Evolutionary conservation across 2,888 invertebrate species (phyloP).

Genomic region (Nysson spinosus): DNA sequence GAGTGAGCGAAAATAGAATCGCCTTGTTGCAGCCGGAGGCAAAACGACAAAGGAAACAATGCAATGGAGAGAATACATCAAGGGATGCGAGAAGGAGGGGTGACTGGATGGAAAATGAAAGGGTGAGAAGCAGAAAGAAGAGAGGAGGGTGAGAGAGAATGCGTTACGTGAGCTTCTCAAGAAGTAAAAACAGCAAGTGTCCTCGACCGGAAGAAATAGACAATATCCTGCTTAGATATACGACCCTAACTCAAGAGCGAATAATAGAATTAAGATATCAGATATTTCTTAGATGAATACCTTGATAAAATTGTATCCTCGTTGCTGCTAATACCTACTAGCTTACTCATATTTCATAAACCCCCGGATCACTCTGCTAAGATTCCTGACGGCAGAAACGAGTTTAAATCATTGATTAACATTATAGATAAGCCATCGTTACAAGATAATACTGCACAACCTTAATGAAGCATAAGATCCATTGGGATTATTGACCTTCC

Average conservation of each 20-base stretch:
- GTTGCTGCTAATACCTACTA: constrained; percentile 34
- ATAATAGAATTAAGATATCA: constrained; percentile 49
- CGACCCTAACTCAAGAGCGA: constrained; percentile 35
- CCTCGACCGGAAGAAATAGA: constrained; percentile 39
- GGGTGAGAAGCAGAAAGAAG: neutral
- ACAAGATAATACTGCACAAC: constrained; percentile 24
- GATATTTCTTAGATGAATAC: constrained; percentile 47
- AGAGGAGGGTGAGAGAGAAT: constrained; percentile 16
- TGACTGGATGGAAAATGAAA: constrained; percentile 2
- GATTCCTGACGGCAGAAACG: constrained; percentile 26
- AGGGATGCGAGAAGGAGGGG: constrained; percentile 2
- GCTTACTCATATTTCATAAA: constrained; percentile 31
- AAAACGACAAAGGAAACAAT: constrained; percentile 2
- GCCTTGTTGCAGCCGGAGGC: neutral
- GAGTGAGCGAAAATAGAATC: too few relatives aligned
- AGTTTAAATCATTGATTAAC: constrained; percentile 36
- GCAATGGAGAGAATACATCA: constrained; percentile 8
- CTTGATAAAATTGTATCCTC: constrained; percentile 47
- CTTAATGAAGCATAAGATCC: constrained; percentile 19
- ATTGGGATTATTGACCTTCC: constrained; percentile 7
- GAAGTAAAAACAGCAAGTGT: constrained; percentile 45
- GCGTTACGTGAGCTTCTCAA: constrained; percentile 42
- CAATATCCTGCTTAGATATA: constrained; percentile 44
- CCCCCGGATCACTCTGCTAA: neutral
- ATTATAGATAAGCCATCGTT: constrained; percentile 5